phyloP scores from a whole-genome alignment of 2,797 vertebrate species.

The Acanthurus tractus region DNA sequence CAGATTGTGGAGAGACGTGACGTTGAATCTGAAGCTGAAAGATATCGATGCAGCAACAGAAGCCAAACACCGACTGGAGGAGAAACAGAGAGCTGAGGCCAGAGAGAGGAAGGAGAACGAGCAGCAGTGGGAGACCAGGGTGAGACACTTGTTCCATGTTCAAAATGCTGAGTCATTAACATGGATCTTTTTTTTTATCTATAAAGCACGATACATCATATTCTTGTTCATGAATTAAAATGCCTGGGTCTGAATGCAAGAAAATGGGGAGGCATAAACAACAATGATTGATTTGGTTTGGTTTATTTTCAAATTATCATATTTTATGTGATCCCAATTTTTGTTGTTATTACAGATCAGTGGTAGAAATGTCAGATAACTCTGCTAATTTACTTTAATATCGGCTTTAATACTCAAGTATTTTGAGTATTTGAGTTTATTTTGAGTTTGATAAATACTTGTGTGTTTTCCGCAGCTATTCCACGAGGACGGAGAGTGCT shows the following conservation, averaged over 20 bases:
- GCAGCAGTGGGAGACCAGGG: constrained; percentile 96
- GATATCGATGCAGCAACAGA: constrained; percentile 97
- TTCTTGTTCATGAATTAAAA: background rate
- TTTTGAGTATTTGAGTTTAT: constrained; percentile 3
- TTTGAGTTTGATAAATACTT: constrained; percentile 15
- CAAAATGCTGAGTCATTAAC: background rate
- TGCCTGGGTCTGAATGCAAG: background rate
- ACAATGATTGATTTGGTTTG: background rate
- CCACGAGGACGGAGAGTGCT: constrained; percentile 98
- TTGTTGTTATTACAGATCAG: background rate
- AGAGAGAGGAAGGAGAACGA: constrained; percentile 96
- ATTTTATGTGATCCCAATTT: background rate
- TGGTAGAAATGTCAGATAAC: background rate
- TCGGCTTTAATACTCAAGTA: background rate
- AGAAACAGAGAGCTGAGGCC: constrained; percentile 96
- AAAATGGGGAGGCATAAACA: background rate
- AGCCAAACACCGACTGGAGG: constrained; percentile 95
- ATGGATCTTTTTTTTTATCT: background rate
- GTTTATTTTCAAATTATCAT: background rate
- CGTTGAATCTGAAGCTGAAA: constrained; percentile 94
- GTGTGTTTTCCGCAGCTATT: constrained; percentile 88
- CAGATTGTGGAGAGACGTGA: constrained; percentile 97
- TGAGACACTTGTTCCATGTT: constrained; percentile 75
- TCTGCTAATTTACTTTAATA: background rate
- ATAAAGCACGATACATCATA: background rate